These are phyloP conservation scores for Sebastes goodei DNA, from an alignment of 2,797 vertebrate species.

Conservation along the genomic window DNA sequence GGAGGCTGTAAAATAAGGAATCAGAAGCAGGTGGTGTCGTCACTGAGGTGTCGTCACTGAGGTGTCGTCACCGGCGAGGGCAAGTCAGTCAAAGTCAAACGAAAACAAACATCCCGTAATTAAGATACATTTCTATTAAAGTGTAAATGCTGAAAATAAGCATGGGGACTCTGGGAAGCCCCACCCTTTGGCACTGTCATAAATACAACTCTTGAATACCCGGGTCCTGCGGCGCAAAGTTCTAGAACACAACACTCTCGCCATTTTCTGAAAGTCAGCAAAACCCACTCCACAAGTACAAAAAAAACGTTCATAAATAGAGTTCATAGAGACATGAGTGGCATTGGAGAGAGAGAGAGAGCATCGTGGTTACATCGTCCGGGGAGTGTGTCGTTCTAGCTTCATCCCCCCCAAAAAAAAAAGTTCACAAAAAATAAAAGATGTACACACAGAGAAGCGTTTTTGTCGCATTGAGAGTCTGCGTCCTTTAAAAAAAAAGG, in stretches of 20 bases:
- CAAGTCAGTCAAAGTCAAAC: constrained; percentile 23
- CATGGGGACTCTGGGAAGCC: constrained; percentile 60
- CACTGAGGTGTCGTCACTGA: constrained; percentile 32
- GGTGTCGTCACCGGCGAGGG: constrained; percentile 22
- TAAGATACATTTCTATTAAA: constrained; percentile 48
- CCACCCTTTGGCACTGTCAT: constrained; percentile 82
- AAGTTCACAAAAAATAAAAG: constrained; percentile 21
- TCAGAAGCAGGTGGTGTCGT: constrained; percentile 7
- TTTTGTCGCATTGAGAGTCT: constrained; percentile 30
- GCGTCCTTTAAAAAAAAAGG: constrained; percentile 42
- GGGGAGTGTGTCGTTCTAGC: constrained; percentile 43
- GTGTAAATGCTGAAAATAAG: constrained; percentile 57
- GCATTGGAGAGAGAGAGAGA: constrained; percentile 60
- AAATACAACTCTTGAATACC: constrained; percentile 71
- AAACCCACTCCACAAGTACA: constrained; percentile 73
- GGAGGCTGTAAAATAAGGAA: constrained; percentile 32
- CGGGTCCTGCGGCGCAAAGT: constrained; percentile 40
- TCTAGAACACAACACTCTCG: constrained; percentile 47
- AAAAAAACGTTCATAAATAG: constrained; percentile 83
- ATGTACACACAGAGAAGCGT: constrained; percentile 57
- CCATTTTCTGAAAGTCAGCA: constrained; percentile 60
- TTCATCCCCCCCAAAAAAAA: constrained; percentile 25
- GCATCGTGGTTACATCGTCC: constrained; percentile 45
- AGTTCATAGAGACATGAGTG: constrained; percentile 75
- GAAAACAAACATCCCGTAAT: constrained; percentile 38